Evolutionary conservation across 2,888 invertebrate species (phyloP).

Genomic region (Eupithecia subumbrata): DNA sequence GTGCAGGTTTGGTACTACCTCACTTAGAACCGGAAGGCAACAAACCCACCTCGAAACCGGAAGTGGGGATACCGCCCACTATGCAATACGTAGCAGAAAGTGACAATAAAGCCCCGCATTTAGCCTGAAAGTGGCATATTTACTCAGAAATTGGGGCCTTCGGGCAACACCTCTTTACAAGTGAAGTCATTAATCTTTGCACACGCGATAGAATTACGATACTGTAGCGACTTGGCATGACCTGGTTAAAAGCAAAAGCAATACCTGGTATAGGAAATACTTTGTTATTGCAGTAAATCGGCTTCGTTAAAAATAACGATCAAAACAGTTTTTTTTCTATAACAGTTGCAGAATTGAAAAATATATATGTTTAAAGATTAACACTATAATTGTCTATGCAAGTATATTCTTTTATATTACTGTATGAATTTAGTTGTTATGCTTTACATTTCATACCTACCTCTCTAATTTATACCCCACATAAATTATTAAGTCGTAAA

Average conservation of each 20-base stretch:
- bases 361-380: too few relatives aligned
- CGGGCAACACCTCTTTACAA: constrained; percentile 50
- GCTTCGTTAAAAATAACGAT: constrained; percentile 16
- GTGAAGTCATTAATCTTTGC: constrained; percentile 53
- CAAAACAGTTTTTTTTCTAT: background rate
- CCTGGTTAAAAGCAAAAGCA: constrained; percentile 34
- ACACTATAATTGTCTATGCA: too few relatives aligned
- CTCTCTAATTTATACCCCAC: background rate
- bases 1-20: background rate
- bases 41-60: constrained; percentile 11
- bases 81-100: background rate
- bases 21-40: background rate
- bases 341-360: too few relatives aligned
- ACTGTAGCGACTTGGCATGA: constrained; percentile 40
- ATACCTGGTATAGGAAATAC: constrained; percentile 19
- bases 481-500: background rate
- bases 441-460: background rate
- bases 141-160: constrained; percentile 44
- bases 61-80: background rate
- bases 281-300: background rate
- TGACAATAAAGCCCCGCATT: constrained; percentile 22
- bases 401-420: background rate
- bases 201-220: constrained; percentile 54
- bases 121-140: constrained; percentile 38
- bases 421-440: background rate